Conservation (phyloP, 2,113 vertebrate genomes). For the Hemichromis elongatus region DNA sequence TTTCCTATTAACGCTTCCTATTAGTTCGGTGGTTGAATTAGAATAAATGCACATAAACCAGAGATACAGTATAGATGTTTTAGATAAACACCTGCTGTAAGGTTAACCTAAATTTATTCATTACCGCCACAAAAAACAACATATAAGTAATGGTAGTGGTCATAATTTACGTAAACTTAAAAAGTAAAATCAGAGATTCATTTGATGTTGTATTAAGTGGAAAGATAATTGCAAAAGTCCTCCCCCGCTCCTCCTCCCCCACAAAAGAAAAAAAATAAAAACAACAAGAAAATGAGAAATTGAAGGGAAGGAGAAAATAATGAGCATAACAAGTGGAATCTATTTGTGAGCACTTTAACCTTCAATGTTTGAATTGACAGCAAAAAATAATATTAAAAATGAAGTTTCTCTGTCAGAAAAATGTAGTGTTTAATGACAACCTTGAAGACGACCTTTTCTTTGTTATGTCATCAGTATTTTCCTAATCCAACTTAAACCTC, state of each 20-base stretch:
- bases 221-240: background rate
- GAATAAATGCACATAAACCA: background rate
- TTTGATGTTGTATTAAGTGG: background rate
- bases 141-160: background rate
- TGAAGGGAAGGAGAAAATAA: background rate
- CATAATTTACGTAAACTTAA: background rate
- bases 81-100: background rate
- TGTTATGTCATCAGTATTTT: constrained; percentile 23
- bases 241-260: no score
- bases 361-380: background rate
- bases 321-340: background rate
- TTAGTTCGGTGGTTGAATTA: background rate
- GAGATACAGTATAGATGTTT: background rate
- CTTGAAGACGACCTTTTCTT: constrained; percentile 14
- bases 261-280: background rate
- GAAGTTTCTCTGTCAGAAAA: background rate
- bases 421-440: background rate
- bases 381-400: background rate
- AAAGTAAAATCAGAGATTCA: background rate
- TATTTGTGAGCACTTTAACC: background rate
- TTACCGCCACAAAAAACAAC: background rate
- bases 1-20: background rate
- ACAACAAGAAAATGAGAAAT: background rate
- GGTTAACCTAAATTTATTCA: background rate
- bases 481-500: constrained; percentile 40